Evolutionary conservation across 2,888 invertebrate species (phyloP), one percentile per base, ranked within the genome.

Genomic region (Agrilus cyanescens): DNA sequence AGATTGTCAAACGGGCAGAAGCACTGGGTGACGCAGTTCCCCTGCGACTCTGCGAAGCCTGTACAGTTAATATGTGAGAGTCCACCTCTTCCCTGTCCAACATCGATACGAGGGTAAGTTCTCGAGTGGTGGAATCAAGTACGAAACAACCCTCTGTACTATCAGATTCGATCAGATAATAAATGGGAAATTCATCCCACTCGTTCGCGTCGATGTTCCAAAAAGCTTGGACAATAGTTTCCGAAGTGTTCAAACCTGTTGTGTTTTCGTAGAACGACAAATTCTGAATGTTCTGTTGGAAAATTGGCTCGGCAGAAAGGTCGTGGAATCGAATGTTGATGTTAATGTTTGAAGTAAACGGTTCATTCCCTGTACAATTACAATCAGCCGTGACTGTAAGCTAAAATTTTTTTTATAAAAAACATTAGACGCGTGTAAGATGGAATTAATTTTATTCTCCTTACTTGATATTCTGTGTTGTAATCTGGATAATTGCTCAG

Each of bases 361-460:
- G 69, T 4, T n/a, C 40, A 12, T 40, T 30, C 1, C 43, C 46
- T 12, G 2, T 15, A 1, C 72, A 74, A 4, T 70, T 67, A 53
- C 75, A 74, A 3, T 65, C 67, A 0, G 70, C 74, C 20, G 63
- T 63, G 37, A 75, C 59, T 5, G 63, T 69, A 12, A 75, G 56
- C 74, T 75, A 46, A 12, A 49, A 37, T 5, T 37, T 29, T 4
- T 20, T 20, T 20, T 20, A 7, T 20, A 4, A 7, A 20, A 20
- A 30, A 13, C 12, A 20, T 20, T 33, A 32, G 15, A 18, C 6
- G 10, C 4, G 12, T 12, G 32, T 12, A 8, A 33, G 10, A 34
- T 12, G 2, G 14, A 42, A 29, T 29, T 15, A 12, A 10, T 14
- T 38, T 14, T 36, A 2, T 16, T 15, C 6, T 36, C 14, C 36